These are phyloP conservation scores for Lamellibrachia satsuma DNA, from an alignment of 2,888 invertebrate species.

Conservation along the genomic window DNA sequence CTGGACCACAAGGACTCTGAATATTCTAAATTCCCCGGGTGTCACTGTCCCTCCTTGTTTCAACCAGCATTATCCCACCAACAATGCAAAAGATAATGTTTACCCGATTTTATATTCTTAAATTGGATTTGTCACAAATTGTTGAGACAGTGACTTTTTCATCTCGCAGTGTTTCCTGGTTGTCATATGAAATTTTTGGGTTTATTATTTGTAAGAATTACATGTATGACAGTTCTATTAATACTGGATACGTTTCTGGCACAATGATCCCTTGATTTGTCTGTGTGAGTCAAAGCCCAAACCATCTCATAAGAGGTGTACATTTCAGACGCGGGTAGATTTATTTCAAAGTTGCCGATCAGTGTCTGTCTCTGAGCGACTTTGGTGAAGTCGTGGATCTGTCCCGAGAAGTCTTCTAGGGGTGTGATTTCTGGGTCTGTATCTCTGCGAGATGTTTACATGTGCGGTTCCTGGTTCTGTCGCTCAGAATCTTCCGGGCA, in stretches of 20 bases:
- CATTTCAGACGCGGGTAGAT: not conserved
- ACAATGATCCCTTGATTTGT: not conserved
- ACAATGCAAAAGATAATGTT: not conserved
- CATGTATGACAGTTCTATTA: not conserved
- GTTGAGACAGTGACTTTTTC: not conserved
- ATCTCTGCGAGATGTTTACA: not conserved
- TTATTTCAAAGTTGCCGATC: not conserved
- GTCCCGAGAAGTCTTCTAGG: slow-evolving; percentile 1
- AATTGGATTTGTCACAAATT: not conserved
- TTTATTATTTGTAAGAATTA: not conserved
- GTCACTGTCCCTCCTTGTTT: not conserved
- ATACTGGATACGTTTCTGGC: not conserved
- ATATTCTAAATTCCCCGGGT: not conserved
- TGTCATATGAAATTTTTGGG: not conserved
- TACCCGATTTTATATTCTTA: not conserved
- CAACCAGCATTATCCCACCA: not conserved
- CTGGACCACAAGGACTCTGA: not conserved
- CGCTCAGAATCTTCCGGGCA: slow-evolving; percentile 13
- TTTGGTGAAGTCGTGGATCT: not conserved
- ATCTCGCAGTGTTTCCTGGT: not conserved
- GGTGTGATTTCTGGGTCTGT: not conserved
- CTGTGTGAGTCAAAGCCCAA: not conserved
- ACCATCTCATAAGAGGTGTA: not conserved
- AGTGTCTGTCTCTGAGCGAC: not conserved
- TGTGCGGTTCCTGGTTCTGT: not conserved